These are phyloP conservation scores for Scaptomyza reducta DNA, from an alignment of 2,888 invertebrate species.

Conservation along the genomic window DNA sequence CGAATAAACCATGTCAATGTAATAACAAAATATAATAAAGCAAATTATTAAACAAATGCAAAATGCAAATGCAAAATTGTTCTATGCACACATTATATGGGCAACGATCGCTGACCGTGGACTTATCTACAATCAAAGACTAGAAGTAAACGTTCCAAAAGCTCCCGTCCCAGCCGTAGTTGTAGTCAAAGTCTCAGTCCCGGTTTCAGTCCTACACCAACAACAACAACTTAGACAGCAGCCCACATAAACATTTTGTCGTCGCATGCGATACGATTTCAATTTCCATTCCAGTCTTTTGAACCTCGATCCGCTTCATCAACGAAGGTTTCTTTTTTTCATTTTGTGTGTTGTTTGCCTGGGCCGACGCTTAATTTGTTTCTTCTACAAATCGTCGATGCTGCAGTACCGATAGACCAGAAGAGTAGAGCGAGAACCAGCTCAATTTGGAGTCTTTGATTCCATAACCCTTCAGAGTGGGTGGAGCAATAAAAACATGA, in stretches of 20 bases:
- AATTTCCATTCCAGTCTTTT: slow-evolving; percentile 41
- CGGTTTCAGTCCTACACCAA: slow-evolving; percentile 2
- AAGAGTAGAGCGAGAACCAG: slow-evolving; percentile 5
- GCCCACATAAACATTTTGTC: slow-evolving; percentile 71
- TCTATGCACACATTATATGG: slow-evolving; percentile 26
- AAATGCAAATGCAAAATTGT: slow-evolving; percentile 61
- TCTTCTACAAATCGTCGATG: slow-evolving; percentile 73
- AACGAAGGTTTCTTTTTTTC: slow-evolving; percentile 11
- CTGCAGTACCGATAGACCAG: slow-evolving; percentile 51
- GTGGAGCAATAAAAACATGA: slow-evolving; percentile 38
- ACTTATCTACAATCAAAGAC: slow-evolving; percentile 71
- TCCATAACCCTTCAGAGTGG: slow-evolving; percentile 37
- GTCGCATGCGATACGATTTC: slow-evolving; percentile 37
- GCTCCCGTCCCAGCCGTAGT: slow-evolving; percentile 55
- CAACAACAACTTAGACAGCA: slow-evolving; percentile 20
- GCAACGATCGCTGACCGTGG: slow-evolving; percentile 35
- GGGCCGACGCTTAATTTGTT: slow-evolving; percentile 68
- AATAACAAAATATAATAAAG: slow-evolving; percentile 75
- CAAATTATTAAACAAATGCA: slow-evolving; percentile 78
- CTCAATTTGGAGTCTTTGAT: slow-evolving; percentile 42
- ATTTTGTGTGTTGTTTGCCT: slow-evolving; percentile 11
- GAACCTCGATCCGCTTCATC: slow-evolving; percentile 42
- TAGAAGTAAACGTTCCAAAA: slow-evolving; percentile 75
- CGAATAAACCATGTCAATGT: slow-evolving; percentile 77
- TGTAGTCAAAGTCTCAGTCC: neutral